These are phyloP conservation scores for Leptopilina clavipes DNA, from an alignment of 1,140 invertebrate genomes.

Conservation along the genomic window DNA sequence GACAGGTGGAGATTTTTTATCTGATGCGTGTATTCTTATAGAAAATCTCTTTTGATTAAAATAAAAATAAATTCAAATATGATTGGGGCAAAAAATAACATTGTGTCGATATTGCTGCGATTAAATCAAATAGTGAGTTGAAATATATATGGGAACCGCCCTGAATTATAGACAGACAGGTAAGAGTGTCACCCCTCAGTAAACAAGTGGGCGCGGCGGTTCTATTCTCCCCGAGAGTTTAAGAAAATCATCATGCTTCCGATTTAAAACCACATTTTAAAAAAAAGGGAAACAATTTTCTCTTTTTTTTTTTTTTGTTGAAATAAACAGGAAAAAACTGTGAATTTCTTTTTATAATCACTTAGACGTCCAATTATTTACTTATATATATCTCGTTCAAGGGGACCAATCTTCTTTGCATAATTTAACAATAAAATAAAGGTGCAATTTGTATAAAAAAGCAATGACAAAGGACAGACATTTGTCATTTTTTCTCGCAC, in stretches of 20 bases:
- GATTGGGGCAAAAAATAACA: too few species aligned
- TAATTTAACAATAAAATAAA: constrained; percentile 29
- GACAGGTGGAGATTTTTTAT: not conserved
- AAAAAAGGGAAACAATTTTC: too few species aligned
- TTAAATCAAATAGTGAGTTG: not conserved
- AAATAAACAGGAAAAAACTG: not conserved
- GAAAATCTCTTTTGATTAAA: not conserved
- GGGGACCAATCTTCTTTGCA: constrained; percentile 3
- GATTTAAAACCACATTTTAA: not conserved
- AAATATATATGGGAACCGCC: constrained; percentile 11
- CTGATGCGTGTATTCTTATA: too few species aligned
- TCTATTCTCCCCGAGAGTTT: not conserved
- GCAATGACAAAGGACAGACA: constrained; percentile 24
- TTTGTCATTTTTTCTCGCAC: constrained; percentile 3
- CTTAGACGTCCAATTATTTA: not conserved
- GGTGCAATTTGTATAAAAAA: constrained; percentile 31
- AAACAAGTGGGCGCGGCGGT: constrained; percentile 34
- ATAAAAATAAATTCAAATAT: not conserved
- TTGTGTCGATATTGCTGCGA: not conserved
- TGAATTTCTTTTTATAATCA: not conserved
- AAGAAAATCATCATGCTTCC: constrained; percentile 22
- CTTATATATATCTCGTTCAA: not conserved
- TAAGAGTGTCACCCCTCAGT: constrained; percentile 1
- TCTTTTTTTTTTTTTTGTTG: not conserved
- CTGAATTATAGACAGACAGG: not conserved